Base-by-base conservation (phyloP, 2,797 vertebrate species). In the Todus mexicanus region DNA sequence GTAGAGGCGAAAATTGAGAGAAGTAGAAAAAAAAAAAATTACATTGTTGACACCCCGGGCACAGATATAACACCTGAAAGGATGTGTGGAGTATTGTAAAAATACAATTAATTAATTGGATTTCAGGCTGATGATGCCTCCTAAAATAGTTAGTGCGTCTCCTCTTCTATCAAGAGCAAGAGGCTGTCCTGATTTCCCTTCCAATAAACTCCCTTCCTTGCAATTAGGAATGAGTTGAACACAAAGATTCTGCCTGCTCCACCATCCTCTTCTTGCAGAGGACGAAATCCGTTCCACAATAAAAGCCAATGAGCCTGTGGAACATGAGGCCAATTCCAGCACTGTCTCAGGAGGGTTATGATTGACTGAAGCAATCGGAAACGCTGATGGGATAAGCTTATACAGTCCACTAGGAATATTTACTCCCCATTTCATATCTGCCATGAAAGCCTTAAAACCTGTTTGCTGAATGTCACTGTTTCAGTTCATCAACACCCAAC, bases 301-400 rank as follows among this genome's bases (percentile, higher is more conserved):
- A 96, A 95, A 96, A 96, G 84, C 80, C 96, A 97, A 81, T 74
- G 84, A 97, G 86, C 74, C 85, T 61, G 92, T 26, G 10, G 84
- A 92, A 87, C 63, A 92, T 38, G 57, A 48, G 82, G 54, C 79
- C 89, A 65, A 72, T 50, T 66, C 51, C 19, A 81, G 77, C 6
- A 18, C 73, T 89, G 19, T 89, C 92, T 91, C 69, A 8, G 5
- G 26, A 60, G 84, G 40, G 43, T 33, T 95, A 90, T 85, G 94
- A 95, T 75, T 96, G 94, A 96, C 45, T 61, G 82, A 95, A 64
- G 86, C 97, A 97, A 96, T 57, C 6, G 12, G 63, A 92, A 92
- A 48, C 3, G 17, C 57, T 84, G 84, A 96, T 95, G 82, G 40
- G 45, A 92, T 85, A 93, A 94, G 94, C 90, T 92, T 66, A 22